phyloP scores from a whole-genome alignment of 2,113 vertebrate species.

The Muntiacus muntjak region DNA sequence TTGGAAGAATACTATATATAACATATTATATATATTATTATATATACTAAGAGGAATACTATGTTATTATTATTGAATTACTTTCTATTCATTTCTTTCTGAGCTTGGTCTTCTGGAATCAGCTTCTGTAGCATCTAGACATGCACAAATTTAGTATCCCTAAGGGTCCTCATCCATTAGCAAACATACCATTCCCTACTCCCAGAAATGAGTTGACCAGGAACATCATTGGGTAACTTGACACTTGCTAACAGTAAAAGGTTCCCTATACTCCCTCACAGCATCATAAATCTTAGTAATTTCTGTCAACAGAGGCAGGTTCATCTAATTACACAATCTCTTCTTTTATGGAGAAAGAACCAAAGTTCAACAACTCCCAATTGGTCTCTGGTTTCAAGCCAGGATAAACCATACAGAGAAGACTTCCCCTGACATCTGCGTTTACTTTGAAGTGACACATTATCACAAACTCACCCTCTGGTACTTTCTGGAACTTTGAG shows the following conservation, averaged over 20 bases:
- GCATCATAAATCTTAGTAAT: neutral
- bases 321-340: neutral
- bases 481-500: neutral
- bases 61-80: neutral
- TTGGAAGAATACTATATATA: neutral
- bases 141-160: neutral
- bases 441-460: neutral
- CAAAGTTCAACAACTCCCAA: slow-evolving; percentile 28
- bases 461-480: neutral
- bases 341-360: neutral
- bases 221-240: neutral
- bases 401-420: neutral
- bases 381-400: neutral
- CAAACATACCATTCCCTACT: neutral
- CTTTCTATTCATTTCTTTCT: neutral
- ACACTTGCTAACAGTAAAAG: neutral
- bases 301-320: neutral
- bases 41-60: neutral
- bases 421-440: neutral
- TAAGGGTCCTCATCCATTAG: too few species aligned
- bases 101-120: neutral
- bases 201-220: neutral
- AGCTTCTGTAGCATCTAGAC: neutral
- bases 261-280: neutral
- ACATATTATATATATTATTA: neutral